phyloP scores from a whole-genome alignment of 2,888 invertebrate genomes.

The Acrobasis suavella region DNA sequence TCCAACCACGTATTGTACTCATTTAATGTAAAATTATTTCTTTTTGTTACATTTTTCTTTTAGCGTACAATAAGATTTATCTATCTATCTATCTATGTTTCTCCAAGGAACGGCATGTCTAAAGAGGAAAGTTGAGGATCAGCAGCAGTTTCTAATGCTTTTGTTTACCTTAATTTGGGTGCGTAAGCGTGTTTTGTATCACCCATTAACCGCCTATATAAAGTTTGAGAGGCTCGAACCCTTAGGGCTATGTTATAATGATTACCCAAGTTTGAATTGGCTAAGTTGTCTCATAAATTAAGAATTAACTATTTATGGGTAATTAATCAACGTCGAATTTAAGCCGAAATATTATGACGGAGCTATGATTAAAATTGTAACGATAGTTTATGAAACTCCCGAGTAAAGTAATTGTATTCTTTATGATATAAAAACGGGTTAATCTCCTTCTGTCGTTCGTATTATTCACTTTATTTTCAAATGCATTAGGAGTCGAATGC shows the following conservation, averaged over 20 bases:
- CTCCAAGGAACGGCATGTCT: not conserved
- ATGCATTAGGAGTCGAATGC: no score
- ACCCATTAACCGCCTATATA: constrained; percentile 47
- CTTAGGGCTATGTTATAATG: constrained; percentile 22
- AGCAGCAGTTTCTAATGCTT: constrained; percentile 18
- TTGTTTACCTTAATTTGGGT: constrained; percentile 42
- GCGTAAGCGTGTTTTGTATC: constrained; percentile 42
- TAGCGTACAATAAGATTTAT: no score
- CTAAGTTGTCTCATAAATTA: constrained; percentile 9
- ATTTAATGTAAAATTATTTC: no score
- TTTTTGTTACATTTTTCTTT: no score
- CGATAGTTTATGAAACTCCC: no score
- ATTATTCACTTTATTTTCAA: no score
- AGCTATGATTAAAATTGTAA: not conserved
- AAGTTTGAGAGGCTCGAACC: constrained; percentile 51
- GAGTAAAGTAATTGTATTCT: no score
- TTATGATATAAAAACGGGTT: no score
- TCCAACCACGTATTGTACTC: no score
- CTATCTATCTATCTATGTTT: no score
- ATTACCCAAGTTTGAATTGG: constrained; percentile 4
- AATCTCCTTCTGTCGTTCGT: no score
- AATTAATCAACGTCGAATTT: not conserved
- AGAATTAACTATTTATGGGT: constrained; percentile 9
- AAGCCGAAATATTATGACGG: not conserved
- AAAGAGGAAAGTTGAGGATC: not conserved